phyloP scores from a whole-genome alignment of 2,888 invertebrate genomes.

The Epinotia bilunana region DNA sequence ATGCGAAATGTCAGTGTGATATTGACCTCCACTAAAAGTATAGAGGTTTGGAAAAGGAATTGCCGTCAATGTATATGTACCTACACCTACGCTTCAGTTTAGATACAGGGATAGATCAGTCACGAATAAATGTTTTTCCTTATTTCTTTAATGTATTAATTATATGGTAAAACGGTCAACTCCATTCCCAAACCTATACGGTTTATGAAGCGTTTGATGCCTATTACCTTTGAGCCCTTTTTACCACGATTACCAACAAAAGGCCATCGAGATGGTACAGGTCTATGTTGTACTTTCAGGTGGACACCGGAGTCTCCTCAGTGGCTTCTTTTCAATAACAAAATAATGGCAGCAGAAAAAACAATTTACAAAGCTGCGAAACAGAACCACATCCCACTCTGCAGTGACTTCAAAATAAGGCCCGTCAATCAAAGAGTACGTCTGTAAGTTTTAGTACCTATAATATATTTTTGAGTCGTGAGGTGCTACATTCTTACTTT shows the following conservation, averaged over 20 bases:
- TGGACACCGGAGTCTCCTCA: slow-evolving; percentile 79
- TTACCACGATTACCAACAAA: background rate
- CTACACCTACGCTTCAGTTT: no score
- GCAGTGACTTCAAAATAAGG: slow-evolving; percentile 75
- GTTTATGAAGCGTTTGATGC: background rate
- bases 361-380: slow-evolving; percentile 66
- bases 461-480: background rate
- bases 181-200: no score
- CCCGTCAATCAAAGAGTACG: slow-evolving; percentile 78
- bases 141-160: no score
- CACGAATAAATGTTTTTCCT: no score
- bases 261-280: background rate
- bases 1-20: no score
- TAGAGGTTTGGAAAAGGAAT: no score
- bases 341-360: slow-evolving; percentile 67
- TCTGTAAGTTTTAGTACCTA: slow-evolving; percentile 55
- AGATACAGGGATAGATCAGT: no score
- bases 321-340: slow-evolving; percentile 72
- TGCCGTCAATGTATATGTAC: no score
- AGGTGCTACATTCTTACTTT: background rate
- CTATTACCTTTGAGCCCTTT: background rate
- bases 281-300: slow-evolving; percentile 54
- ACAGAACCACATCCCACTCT: slow-evolving; percentile 66
- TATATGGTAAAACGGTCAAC: no score
- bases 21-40: no score